A percentile compares a stretch with the other conserved stretches of the same genome.
These are phyloP conservation scores for Eclectus roratus DNA, from an alignment of 2,113 vertebrate genomes.

Conservation along the genomic window DNA sequence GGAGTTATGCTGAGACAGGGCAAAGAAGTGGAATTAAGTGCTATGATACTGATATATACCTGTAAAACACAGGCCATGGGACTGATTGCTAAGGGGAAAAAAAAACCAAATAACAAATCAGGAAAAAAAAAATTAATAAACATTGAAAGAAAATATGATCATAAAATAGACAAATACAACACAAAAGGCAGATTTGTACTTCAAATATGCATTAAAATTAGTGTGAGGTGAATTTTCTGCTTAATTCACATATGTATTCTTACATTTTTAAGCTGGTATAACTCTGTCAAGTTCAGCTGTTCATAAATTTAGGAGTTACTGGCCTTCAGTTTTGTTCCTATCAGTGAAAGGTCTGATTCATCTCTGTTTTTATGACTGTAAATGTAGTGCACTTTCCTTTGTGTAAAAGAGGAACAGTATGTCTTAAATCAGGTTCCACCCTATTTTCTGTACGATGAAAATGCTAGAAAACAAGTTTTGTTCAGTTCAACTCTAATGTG, in stretches of 20 bases:
- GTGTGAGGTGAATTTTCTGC: background rate
- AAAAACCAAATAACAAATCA: background rate
- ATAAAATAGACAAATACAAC: background rate
- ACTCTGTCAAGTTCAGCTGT: background rate
- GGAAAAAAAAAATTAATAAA: background rate
- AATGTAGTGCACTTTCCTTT: background rate
- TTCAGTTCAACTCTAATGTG: background rate
- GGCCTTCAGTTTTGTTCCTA: background rate
- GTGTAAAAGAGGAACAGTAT: background rate
- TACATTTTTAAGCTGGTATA: background rate
- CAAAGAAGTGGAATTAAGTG: background rate
- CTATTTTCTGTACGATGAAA: background rate
- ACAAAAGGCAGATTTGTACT: background rate
- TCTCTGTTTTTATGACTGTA: background rate
- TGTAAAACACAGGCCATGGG: background rate
- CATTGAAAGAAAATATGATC: background rate
- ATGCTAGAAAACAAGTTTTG: background rate
- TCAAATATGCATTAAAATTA: background rate
- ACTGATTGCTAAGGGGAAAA: background rate
- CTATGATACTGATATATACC: background rate
- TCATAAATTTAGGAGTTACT: background rate
- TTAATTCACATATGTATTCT: background rate
- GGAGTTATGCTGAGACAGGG: background rate
- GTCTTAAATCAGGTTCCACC: background rate
- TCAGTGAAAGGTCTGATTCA: background rate